phyloP scores from a whole-genome alignment of 2,888 invertebrate genomes.

The Siphlonurus alternatus region DNA sequence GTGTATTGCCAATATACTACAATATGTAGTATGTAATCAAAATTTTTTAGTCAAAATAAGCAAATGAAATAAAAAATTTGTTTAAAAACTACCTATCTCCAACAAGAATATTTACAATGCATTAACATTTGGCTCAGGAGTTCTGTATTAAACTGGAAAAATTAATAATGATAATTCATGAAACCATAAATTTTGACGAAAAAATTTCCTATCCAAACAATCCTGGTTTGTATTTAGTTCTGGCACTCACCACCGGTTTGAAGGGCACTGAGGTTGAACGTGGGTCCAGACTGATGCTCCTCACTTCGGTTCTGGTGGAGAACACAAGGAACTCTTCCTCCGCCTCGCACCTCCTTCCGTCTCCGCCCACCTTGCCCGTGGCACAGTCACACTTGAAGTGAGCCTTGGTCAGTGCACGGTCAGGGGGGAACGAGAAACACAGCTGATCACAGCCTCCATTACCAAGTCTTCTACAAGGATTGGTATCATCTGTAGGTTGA shows the following conservation, averaged over 20 bases:
- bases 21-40: too few relatives aligned
- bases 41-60: too few relatives aligned
- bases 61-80: too few relatives aligned
- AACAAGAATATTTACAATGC: too few relatives aligned
- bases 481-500: conserved; percentile 68
- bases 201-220: too few relatives aligned
- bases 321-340: conserved; percentile 85
- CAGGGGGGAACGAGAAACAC: conserved; percentile 81
- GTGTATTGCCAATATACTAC: too few relatives aligned
- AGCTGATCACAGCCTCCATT: conserved; percentile 86
- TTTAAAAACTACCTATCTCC: too few relatives aligned
- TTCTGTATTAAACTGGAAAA: too few relatives aligned
- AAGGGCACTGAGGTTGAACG: conserved; percentile 68
- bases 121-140: too few relatives aligned
- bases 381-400: conserved; percentile 77
- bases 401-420: conserved; percentile 21
- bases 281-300: conserved; percentile 78
- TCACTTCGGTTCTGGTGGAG: conserved; percentile 84
- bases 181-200: too few relatives aligned
- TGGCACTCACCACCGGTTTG: conserved; percentile 45
- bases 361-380: conserved; percentile 57
- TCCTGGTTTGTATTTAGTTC: too few relatives aligned
- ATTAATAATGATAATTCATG: too few relatives aligned
- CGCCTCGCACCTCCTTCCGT: conserved; percentile 49
- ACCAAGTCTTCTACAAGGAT: conserved; percentile 55